Base-by-base conservation (phyloP, 1,140 invertebrate species). In the Cardiocondyla obscurior region DNA sequence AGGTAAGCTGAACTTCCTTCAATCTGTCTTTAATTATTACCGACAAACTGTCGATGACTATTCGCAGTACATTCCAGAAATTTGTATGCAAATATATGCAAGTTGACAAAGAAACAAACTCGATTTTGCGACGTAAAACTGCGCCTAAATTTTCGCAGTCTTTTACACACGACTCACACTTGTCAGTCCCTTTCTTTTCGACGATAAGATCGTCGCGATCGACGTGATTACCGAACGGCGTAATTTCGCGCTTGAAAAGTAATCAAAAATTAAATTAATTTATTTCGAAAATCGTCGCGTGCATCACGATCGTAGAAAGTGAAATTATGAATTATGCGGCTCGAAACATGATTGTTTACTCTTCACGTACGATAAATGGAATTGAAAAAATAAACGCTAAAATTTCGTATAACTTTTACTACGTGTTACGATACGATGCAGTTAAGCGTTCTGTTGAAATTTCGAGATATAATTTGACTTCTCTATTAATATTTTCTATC, bases 1-100 rank as follows among this genome's bases (percentile, higher is more conserved):
- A 97, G 95, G 97, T 98, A 94, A 95, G 25, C 8, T 16, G n/a
- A 53, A 55, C 39, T 0, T 16, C 4, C 10, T 16, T 12, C 12
- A 3, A 33, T 7, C 1, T 28, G 36, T 49, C 5, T 49, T 1
- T 33, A 42, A n/a, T 25, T 62, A 25, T 19, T 67, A 10, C 19
- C 16, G 6, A 1, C 39, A 10, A n/a, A n/a, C n/a, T n/a, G n/a
- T n/a, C n/a, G n/a, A n/a, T n/a, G n/a, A n/a, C n/a, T n/a, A n/a
- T n/a, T n/a, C n/a, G n/a, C n/a, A n/a, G n/a, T n/a, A n/a, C n/a
- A n/a, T n/a, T 65, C 4, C 16, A 46, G 16, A 14, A 65, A 46
- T n/a, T 65, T 46, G 2, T n/a, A n/a, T n/a, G n/a, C n/a, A n/a
- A n/a, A n/a, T n/a, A n/a, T n/a, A n/a, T n/a, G n/a, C n/a, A n/a